Percentiles rank a stretch among this genome's conserved stretches.
phyloP scores from a whole-genome alignment of 2,797 vertebrate species.

The Florisuga fusca region DNA sequence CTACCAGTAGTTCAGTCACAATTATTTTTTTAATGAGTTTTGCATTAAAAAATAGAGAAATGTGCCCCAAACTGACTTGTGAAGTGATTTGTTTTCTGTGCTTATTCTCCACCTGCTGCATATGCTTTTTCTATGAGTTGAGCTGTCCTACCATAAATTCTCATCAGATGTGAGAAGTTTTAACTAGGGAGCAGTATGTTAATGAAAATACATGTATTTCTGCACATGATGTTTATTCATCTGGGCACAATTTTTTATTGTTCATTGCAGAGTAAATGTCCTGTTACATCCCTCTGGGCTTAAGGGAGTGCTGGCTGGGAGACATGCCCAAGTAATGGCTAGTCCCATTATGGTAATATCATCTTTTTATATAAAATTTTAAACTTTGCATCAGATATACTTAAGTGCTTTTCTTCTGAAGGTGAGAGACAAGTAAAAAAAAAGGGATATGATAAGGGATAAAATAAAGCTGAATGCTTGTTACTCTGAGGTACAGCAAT shows the following conservation, averaged over 20 bases:
- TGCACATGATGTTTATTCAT: not conserved
- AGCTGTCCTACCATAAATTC: slow-evolving; percentile 50
- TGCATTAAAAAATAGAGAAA: slow-evolving; percentile 55
- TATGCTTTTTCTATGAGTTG: slow-evolving; percentile 55
- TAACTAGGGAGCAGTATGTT: slow-evolving; percentile 13
- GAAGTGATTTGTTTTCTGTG: slow-evolving; percentile 54
- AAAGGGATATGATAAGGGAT: not conserved
- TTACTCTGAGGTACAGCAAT: not conserved
- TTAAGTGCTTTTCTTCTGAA: not conserved
- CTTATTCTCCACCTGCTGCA: slow-evolving; percentile 49
- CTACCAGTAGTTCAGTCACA: slow-evolving; percentile 22
- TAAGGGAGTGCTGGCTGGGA: not conserved
- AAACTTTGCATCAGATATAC: not conserved
- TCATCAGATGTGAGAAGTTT: slow-evolving; percentile 52
- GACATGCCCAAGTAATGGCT: not conserved
- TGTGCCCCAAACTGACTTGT: slow-evolving; percentile 39
- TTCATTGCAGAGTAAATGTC: not conserved
- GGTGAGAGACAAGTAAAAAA: not conserved
- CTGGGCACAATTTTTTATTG: not conserved
- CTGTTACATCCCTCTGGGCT: not conserved
- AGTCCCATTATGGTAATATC: not conserved
- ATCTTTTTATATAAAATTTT: not conserved
- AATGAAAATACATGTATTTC: not conserved
- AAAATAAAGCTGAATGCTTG: not conserved
- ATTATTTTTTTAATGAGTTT: slow-evolving; percentile 65